Base-by-base conservation (phyloP, 2,888 invertebrate species). In the Uloborus plumipes region DNA sequence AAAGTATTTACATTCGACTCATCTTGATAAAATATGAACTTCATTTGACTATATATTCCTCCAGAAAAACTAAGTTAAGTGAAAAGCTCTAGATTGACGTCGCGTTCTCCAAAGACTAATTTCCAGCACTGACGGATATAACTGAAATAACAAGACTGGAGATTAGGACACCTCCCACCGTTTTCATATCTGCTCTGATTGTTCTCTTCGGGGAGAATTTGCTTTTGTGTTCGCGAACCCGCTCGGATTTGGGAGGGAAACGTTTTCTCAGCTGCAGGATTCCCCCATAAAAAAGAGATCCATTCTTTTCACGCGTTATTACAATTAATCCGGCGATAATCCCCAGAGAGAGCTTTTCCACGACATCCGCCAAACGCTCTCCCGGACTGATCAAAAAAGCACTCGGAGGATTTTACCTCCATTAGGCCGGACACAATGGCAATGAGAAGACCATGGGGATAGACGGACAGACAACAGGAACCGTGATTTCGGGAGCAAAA, bases 291-390 rank as follows among this genome's bases (percentile, higher is more conserved):
- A 62, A 74, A 59, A 47, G 55, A 49, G 50, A 49, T 39, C 26
- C 39, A 18, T 47, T 73, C 62, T 78, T 81, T 73, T 81, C 74
- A 74, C 80, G 80, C 79, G 64, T 73, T 81, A 81, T 81, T 81
- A 74, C 80, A 74, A 81, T 81, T 81, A 81, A 81, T 81, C 80
- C 80, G 53, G 51, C 74, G 70, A 75, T 81, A 81, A 81, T 81
- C 80, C 77, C 18, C 20, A 20, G 58, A 16, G 15, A 70, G 69
- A 69, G 73, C 73, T 80, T 80, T 74, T 80, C 73, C 73, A 55
- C 69, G 26, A 64, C 75, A 66, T 61, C 76, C 67, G 61, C 20
- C 26, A n/a, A 11, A 53, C 53, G 53, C 69, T n/a, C 15, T 61
- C 51, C 72, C 31, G 20, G 20, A 18, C 26, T 31, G 39, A 39